Evolutionary conservation across 2,888 invertebrate genomes (phyloP).

Genomic region (Chaetoderma sp.): DNA sequence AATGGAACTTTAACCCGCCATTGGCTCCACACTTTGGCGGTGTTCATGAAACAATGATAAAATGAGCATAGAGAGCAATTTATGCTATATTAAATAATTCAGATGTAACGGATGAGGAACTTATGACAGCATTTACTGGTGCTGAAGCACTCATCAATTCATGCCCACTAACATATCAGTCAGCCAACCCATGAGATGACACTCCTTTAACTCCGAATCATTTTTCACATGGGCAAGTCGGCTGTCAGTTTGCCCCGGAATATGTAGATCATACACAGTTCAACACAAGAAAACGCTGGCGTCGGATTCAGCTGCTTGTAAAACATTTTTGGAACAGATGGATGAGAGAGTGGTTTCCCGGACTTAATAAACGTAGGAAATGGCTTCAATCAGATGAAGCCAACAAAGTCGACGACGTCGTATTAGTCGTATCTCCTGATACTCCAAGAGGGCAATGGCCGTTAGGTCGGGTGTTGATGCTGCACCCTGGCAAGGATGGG

Average conservation of each 20-base stretch:
- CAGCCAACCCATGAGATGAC: constrained; percentile 22
- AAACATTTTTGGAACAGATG: constrained; percentile 14
- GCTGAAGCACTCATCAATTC: constrained; percentile 38
- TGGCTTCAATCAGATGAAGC: not conserved
- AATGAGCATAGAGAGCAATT: constrained; percentile 36
- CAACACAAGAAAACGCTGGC: constrained; percentile 12
- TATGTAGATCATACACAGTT: not conserved
- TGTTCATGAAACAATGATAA: constrained; percentile 36
- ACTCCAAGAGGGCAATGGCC: not conserved
- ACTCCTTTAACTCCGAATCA: constrained; percentile 42
- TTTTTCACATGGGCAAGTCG: constrained; percentile 37
- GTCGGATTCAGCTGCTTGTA: constrained; percentile 13
- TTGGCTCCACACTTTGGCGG: constrained; percentile 38
- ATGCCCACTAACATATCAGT: too few relatives aligned
- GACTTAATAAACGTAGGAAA: not conserved
- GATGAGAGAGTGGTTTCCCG: constrained; percentile 11
- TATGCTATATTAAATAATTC: constrained; percentile 28
- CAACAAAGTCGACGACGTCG: not conserved
- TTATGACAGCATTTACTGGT: constrained; percentile 32
- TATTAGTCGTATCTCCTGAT: not conserved
- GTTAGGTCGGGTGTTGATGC: not conserved
- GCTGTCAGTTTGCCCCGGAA: not conserved
- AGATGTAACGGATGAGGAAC: constrained; percentile 37
- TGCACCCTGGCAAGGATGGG: not conserved
- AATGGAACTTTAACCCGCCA: constrained; percentile 40